Evolutionary conservation across 1,140 invertebrate species (phyloP).

Genomic region (Ceratina calcarata): DNA sequence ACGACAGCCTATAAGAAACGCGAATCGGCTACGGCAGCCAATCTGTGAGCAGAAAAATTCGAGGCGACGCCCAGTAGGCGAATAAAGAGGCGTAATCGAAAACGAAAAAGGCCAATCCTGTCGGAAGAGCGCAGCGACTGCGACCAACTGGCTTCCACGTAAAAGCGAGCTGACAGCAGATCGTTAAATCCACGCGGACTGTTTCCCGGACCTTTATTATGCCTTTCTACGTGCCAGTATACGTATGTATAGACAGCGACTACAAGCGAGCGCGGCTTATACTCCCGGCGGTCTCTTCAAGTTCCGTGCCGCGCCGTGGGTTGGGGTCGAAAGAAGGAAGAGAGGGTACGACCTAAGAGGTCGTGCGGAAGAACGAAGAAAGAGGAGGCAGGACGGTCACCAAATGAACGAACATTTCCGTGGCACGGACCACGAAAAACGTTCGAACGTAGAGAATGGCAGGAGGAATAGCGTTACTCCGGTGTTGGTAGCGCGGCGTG

Average conservation of each 20-base stretch:
- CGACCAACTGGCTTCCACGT: slow-evolving; percentile 59
- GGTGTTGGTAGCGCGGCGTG: background rate
- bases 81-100: slow-evolving; percentile 74
- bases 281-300: slow-evolving; percentile 36
- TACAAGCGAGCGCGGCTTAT: slow-evolving; percentile 33
- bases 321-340: slow-evolving; percentile 22
- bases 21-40: slow-evolving; percentile 54
- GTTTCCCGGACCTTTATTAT: slow-evolving; percentile 70
- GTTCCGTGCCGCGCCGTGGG: background rate
- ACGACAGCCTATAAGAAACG: slow-evolving; percentile 66
- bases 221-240: slow-evolving; percentile 63
- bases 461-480: slow-evolving; percentile 26
- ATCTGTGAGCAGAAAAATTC: slow-evolving; percentile 65
- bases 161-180: slow-evolving; percentile 47
- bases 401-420: slow-evolving; percentile 59
- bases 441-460: slow-evolving; percentile 29
- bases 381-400: slow-evolving; percentile 51
- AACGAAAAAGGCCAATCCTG: slow-evolving; percentile 71
- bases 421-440: slow-evolving; percentile 71
- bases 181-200: slow-evolving; percentile 75
- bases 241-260: slow-evolving; percentile 52
- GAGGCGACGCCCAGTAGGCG: slow-evolving; percentile 66
- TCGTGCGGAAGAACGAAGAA: slow-evolving; percentile 42
- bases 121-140: slow-evolving; percentile 21
- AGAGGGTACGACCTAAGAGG: slow-evolving; percentile 49